phyloP scores from a whole-genome alignment of 2,888 invertebrate species.

The Sthenelais limicola region DNA sequence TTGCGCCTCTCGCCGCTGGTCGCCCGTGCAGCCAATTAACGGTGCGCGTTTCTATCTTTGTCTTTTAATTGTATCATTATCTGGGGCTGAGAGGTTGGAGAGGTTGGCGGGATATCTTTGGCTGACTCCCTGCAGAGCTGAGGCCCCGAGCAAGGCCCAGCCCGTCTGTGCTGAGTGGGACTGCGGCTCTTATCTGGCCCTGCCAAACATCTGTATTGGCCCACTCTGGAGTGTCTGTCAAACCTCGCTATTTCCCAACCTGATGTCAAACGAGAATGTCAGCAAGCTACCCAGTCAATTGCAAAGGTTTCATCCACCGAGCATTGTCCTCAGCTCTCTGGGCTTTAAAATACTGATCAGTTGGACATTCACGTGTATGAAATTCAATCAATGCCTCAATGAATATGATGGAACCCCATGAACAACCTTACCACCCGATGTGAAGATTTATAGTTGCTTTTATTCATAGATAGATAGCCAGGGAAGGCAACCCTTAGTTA shows the following conservation, averaged over 20 bases:
- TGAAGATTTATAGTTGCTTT: no score
- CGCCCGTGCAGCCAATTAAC: slow-evolving; percentile 32
- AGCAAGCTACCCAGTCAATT: slow-evolving; percentile 11
- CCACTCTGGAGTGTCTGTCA: slow-evolving; percentile 16
- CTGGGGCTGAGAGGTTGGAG: not conserved
- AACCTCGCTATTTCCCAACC: not conserved
- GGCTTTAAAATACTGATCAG: no score
- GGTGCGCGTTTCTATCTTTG: slow-evolving; percentile 26
- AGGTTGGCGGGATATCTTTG: slow-evolving; percentile 21
- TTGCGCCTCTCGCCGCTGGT: not conserved
- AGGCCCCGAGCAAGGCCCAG: not conserved
- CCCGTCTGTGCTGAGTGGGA: not conserved
- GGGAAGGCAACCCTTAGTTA: no score
- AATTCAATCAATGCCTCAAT: no score
- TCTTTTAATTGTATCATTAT: slow-evolving; percentile 39
- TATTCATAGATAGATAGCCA: no score
- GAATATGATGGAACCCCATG: no score
- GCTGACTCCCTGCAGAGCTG: not conserved
- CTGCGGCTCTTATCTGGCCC: slow-evolving; percentile 14
- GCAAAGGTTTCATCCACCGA: not conserved
- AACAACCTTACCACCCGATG: no score
- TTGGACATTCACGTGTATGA: no score
- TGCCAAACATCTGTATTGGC: slow-evolving; percentile 32
- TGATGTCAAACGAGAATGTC: slow-evolving; percentile 20
- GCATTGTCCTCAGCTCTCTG: not conserved